These are phyloP conservation scores for Luidia sarsii DNA, from an alignment of 53 echinoderm and acorn worm genomes.

Conservation along the genomic window DNA sequence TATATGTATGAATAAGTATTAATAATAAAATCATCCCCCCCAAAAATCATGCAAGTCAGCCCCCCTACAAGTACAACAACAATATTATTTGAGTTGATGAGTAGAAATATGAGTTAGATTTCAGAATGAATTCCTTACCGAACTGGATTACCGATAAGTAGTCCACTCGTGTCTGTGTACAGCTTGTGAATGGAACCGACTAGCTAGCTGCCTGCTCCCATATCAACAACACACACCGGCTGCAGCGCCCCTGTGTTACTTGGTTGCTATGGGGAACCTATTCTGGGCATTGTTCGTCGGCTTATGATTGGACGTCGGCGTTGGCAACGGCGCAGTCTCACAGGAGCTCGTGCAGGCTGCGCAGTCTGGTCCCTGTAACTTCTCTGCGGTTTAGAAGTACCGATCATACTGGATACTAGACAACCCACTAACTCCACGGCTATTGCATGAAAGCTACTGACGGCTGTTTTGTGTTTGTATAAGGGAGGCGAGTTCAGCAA, in stretches of 20 bases:
- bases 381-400: background rate
- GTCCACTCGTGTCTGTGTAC: slow-evolving; percentile 1
- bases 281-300: slow-evolving; percentile 7
- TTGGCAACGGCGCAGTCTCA: slow-evolving; percentile 28
- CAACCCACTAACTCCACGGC: background rate
- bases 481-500: too few relatives aligned
- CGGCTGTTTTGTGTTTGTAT: slow-evolving; percentile 17
- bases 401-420: background rate
- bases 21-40: too few relatives aligned
- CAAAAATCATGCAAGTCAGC: too few relatives aligned
- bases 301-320: slow-evolving; percentile 21
- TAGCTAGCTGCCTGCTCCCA: background rate
- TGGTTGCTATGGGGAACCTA: slow-evolving; percentile 46
- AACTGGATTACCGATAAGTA: background rate
- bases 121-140: slow-evolving; percentile 25
- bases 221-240: slow-evolving; percentile 9
- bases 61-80: background rate
- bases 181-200: background rate
- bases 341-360: background rate
- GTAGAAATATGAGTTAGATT: too few relatives aligned
- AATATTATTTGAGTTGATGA: background rate
- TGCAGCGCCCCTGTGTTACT: slow-evolving; percentile 31
- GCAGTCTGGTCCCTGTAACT: background rate
- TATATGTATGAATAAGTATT: too few relatives aligned
- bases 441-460: background rate